Percentiles rank a stretch among this genome's conserved stretches.
These are phyloP conservation scores for Nudaria mundana DNA, from an alignment of 2,888 invertebrate species.

Conservation along the genomic window DNA sequence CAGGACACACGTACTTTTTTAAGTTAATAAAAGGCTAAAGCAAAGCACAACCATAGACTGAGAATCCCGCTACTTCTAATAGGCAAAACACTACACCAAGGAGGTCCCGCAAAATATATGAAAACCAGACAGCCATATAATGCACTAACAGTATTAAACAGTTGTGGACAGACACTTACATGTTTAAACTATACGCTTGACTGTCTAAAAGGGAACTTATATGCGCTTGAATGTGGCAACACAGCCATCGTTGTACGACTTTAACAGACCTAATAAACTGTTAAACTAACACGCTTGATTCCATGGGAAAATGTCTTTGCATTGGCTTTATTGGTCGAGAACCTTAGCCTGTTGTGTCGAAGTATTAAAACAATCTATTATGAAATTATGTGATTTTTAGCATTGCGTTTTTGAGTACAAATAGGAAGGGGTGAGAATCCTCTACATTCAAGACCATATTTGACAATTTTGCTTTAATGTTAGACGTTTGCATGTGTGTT, in stretches of 20 bases:
- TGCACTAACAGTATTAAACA: slow-evolving; percentile 5
- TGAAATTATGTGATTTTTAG: no score
- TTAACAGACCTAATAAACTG: slow-evolving; percentile 21
- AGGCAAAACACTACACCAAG: neutral
- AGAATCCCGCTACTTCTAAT: neutral
- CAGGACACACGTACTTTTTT: no score
- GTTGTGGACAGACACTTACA: neutral
- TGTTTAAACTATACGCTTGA: neutral
- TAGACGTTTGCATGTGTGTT: no score
- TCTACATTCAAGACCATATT: no score
- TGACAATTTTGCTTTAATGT: no score
- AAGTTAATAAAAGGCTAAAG: no score
- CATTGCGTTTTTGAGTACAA: no score
- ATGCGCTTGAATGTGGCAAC: slow-evolving; percentile 6
- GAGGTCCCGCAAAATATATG: neutral
- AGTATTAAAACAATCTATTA: no score
- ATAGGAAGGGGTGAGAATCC: no score
- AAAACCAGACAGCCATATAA: slow-evolving; percentile 1
- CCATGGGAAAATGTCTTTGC: slow-evolving; percentile 19
- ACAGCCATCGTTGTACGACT: slow-evolving; percentile 16
- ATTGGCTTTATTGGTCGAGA: no score
- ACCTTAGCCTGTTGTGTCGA: no score
- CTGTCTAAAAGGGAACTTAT: slow-evolving; percentile 21
- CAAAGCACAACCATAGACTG: no score
- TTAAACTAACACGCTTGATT: slow-evolving; percentile 10